phyloP scores from a whole-genome alignment of 2,888 invertebrate species.

The Rhamnusium bicolor region DNA sequence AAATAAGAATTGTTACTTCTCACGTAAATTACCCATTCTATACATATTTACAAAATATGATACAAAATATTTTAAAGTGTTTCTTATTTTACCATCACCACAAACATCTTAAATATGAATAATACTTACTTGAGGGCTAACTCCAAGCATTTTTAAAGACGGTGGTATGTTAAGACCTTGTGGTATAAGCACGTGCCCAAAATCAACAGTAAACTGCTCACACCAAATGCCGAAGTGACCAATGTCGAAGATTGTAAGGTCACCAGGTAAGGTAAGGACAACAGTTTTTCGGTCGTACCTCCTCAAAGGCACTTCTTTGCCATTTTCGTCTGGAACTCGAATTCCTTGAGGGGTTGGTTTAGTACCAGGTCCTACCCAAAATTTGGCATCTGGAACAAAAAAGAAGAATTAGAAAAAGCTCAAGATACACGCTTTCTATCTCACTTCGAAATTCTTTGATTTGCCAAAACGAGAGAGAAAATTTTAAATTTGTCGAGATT shows the following conservation, averaged over 20 bases:
- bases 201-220: slow-evolving; percentile 93
- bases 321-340: slow-evolving; percentile 93
- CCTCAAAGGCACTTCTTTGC: slow-evolving; percentile 84
- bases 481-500: too few relatives aligned
- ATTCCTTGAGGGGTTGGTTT: slow-evolving; percentile 88
- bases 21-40: too few relatives aligned
- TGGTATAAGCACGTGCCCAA: slow-evolving; percentile 88
- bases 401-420: background rate
- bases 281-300: slow-evolving; percentile 90
- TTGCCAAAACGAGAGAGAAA: too few relatives aligned
- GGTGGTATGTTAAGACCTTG: slow-evolving; percentile 87
- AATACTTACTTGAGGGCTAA: slow-evolving; percentile 90
- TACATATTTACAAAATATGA: too few relatives aligned
- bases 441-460: too few relatives aligned
- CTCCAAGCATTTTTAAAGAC: slow-evolving; percentile 92
- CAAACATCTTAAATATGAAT: background rate
- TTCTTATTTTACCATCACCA: background rate
- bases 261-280: slow-evolving; percentile 90
- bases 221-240: slow-evolving; percentile 96
- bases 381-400: slow-evolving; percentile 85
- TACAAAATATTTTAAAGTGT: too few relatives aligned
- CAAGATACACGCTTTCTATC: too few relatives aligned
- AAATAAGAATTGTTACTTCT: too few relatives aligned
- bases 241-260: slow-evolving; percentile 92
- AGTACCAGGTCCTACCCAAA: slow-evolving; percentile 91